Base-by-base conservation (phyloP, 92 coral and sea anemone genomes). In the Zoanthus sociatus region DNA sequence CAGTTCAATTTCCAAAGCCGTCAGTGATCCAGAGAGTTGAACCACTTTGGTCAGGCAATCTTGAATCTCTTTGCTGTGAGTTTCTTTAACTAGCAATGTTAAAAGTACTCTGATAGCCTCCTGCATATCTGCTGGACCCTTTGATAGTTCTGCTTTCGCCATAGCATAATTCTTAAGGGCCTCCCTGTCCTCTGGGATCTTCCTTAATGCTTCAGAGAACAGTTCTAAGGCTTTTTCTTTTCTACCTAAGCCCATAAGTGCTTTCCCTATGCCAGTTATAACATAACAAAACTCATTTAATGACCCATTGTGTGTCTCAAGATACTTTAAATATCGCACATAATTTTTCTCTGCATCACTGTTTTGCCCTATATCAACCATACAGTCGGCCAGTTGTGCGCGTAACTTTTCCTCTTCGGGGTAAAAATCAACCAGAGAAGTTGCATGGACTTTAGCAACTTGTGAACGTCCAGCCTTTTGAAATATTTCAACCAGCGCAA, bases 401-500 rank as follows among this genome's bases (percentile, higher is more conserved):
- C 54, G 83, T 58, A 89, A 64, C 30, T 48, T 69, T 9, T 48
- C 26, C n/a, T 89, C 86, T 16, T 16, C 37, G 20, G 89, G 89
- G 33, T 84, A 71, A 9, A 77, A 83, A 58, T 78, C 73, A 16
- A 85, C 17, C 37, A 87, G 79, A 18, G 73, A 76, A n/a, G 87
- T 67, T 14, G 83, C 77, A 33, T 89, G 87, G 17, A 84, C 77
- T 3, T 84, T 18, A 4, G 92, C 92, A 6, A 89, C 45, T 10
- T 78, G 78, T 9, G 92, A 82, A 1, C 92, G 92, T 5, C 56
- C 73, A 0, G 92, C 89, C 47, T 89, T 78, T 5, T 47, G 75
- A 45, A 84, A 89, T 47, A 89, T 89, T 45, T 89, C 86, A 46
- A 87, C 92, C 37, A 89, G 58, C 26, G 89, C 87, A 30, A 87